phyloP scores from a whole-genome alignment of 1,140 invertebrate genomes.

The Anoplolepis gracilipes region DNA sequence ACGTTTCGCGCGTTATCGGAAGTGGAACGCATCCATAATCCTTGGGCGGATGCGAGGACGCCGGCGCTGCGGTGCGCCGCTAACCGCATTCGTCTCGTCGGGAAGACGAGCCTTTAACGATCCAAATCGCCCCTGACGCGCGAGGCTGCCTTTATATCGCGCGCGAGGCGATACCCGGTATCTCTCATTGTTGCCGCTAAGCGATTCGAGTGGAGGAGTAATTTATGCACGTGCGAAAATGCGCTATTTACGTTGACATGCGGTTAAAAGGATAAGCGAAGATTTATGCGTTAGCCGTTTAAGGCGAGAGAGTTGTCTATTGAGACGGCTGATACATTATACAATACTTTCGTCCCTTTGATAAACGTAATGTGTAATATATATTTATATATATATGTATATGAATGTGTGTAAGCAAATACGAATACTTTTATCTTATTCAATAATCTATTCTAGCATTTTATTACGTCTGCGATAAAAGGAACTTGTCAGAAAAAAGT shows the following conservation, averaged over 20 bases:
- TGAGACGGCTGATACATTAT: constrained; percentile 17
- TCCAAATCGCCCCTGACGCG: constrained; percentile 55
- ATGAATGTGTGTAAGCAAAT: not conserved
- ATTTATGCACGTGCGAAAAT: constrained; percentile 47
- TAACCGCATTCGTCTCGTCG: constrained; percentile 60
- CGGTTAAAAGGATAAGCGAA: constrained; percentile 53
- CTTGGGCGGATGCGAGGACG: constrained; percentile 40
- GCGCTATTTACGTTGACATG: constrained; percentile 21
- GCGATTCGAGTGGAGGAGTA: constrained; percentile 24
- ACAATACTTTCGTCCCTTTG: not conserved
- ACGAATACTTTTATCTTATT: not conserved
- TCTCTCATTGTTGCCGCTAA: constrained; percentile 50
- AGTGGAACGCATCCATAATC: constrained; percentile 74
- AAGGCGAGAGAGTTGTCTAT: constrained; percentile 44
- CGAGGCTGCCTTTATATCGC: constrained; percentile 26
- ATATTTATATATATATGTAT: not conserved
- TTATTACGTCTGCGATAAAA: not conserved
- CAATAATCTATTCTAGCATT: constrained; percentile 26
- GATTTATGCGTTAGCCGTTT: constrained; percentile 56
- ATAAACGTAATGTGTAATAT: not conserved
- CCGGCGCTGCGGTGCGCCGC: constrained; percentile 12
- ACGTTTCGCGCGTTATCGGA: constrained; percentile 67
- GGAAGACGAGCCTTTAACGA: constrained; percentile 70
- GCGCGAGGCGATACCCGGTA: not conserved
- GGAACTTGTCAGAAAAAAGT: not conserved